Evolutionary conservation across 2,113 vertebrate species (phyloP).

Genomic region (Saccopteryx bilineata): DNA sequence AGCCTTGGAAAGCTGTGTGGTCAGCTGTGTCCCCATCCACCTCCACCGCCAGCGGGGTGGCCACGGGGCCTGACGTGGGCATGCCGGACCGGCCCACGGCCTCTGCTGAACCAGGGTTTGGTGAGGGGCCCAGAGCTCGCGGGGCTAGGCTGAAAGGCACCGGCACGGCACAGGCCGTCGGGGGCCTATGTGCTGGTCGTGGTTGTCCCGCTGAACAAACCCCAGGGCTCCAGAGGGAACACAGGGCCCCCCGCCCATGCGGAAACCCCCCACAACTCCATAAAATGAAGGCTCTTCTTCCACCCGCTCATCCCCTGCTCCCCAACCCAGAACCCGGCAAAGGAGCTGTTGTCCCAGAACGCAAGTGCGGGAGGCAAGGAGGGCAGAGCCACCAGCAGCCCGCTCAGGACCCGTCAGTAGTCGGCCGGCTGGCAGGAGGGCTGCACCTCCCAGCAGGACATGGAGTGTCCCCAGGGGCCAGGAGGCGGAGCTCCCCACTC

Average conservation of each 20-base stretch:
- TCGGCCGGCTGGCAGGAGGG: fast-evolving
- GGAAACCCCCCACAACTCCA: fast-evolving
- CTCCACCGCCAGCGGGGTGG: background rate
- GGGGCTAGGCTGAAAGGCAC: background rate
- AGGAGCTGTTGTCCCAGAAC: background rate
- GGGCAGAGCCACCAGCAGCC: background rate
- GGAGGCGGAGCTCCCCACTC: background rate
- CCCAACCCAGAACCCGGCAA: too few relatives aligned
- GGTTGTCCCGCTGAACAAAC: fast-evolving
- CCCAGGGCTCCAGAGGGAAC: fast-evolving
- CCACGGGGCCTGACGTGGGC: fast-evolving
- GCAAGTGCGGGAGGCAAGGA: fast-evolving
- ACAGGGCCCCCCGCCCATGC: fast-evolving
- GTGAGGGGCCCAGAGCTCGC: fast-evolving
- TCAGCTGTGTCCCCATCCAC: fast-evolving
- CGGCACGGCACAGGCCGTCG: fast-evolving
- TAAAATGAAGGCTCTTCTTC: background rate
- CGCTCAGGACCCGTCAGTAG: fast-evolving
- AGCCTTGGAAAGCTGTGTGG: background rate
- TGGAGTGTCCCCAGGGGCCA: fast-evolving
- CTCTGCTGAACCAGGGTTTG: fast-evolving
- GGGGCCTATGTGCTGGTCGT: fast-evolving
- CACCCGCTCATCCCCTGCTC: background rate
- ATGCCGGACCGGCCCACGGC: fast-evolving
- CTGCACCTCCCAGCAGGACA: background rate